Evolutionary conservation across 2,797 vertebrate genomes (phyloP).

Genomic region (Bufotes viridis): DNA sequence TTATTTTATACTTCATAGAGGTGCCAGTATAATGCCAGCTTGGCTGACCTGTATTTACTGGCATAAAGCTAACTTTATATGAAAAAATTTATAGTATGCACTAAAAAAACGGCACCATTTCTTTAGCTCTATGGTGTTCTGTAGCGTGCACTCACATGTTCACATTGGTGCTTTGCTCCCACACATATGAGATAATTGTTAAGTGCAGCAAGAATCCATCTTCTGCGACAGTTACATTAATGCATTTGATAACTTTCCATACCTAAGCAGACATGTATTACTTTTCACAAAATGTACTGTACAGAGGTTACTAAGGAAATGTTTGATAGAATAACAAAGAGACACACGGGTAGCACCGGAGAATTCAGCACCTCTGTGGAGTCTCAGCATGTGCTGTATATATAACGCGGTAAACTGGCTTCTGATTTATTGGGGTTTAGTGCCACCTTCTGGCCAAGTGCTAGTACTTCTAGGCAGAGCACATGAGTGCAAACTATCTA

Average conservation of each 20-base stretch:
- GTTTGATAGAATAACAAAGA: slow-evolving; percentile 24
- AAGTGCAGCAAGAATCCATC: not conserved
- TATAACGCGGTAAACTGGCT: not conserved
- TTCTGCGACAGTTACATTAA: not conserved
- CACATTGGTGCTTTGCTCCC: not conserved
- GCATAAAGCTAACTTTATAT: not conserved
- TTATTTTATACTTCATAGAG: not conserved
- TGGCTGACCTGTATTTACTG: not conserved
- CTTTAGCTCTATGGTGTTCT: not conserved
- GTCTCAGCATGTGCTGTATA: not conserved
- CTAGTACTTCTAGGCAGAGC: not conserved
- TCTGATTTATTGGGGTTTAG: not conserved
- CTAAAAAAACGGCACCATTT: not conserved
- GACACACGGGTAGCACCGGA: too few relatives aligned
- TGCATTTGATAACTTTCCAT: not conserved
- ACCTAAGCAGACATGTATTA: slow-evolving; percentile 19
- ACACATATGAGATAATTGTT: not conserved
- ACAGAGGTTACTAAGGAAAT: slow-evolving; percentile 38
- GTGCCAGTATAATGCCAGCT: not conserved
- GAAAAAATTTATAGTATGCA: too few relatives aligned
- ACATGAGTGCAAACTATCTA: too few relatives aligned
- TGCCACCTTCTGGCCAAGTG: slow-evolving; percentile 23
- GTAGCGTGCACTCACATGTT: too few relatives aligned
- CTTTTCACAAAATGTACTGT: slow-evolving; percentile 14
- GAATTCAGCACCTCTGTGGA: not conserved